These are phyloP conservation scores for Pterocles burchelli DNA, from an alignment of 2,113 vertebrate species.

Conservation along the genomic window DNA sequence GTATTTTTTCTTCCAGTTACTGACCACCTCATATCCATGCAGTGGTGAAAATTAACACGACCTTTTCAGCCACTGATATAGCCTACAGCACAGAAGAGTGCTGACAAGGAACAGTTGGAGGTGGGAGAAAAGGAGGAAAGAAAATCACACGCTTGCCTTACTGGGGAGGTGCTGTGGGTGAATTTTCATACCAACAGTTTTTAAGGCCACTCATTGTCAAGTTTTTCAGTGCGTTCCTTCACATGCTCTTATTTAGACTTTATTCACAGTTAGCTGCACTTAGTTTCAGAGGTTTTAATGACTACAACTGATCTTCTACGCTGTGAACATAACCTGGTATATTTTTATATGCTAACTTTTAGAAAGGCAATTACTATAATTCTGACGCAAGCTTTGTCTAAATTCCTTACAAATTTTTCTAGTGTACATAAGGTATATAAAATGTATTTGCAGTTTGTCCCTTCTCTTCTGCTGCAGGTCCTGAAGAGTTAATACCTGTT, in stretches of 20 bases:
- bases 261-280: background rate
- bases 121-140: background rate
- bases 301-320: background rate
- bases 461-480: background rate
- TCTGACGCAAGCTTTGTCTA: background rate
- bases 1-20: conserved; percentile 10
- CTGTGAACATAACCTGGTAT: background rate
- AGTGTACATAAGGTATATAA: background rate
- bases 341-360: background rate
- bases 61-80: background rate
- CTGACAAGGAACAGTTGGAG: background rate
- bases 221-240: background rate
- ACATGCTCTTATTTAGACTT: background rate
- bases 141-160: background rate
- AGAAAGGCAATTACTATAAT: background rate
- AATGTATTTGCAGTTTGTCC: background rate
- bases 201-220: background rate
- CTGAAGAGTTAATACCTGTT: background rate
- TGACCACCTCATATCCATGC: background rate
- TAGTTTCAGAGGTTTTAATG: background rate
- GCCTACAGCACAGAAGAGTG: background rate
- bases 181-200: background rate
- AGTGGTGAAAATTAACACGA: conserved; percentile 2
- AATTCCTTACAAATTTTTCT: background rate
- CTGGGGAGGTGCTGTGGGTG: background rate